Base-by-base conservation (phyloP, 2,113 vertebrate genomes). In the Tenrec ecaudatus region DNA sequence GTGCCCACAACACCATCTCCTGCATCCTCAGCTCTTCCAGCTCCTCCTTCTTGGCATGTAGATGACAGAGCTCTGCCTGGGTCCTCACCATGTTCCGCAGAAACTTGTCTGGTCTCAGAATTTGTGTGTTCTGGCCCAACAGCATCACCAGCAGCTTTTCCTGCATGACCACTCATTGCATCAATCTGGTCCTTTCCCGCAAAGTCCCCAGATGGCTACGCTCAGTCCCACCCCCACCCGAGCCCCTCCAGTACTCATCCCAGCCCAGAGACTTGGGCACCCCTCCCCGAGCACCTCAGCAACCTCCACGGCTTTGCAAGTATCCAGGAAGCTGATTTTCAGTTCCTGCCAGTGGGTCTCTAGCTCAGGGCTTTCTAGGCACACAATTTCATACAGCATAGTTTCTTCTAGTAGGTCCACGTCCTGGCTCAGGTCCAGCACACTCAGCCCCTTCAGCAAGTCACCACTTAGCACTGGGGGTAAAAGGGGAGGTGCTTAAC, bases 341-440 rank as follows among this genome's bases (percentile, higher is more conserved):
- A 98, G 31, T 27, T 90, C 97, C 58, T 85, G 75, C 95, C 95
- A 97, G 68, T 95, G 97, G 82, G 36, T 96, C 96, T 98, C 96
- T 40, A 98, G 88, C 17, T 97, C 96, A 6, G 95, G 95, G 60
- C 96, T 81, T 66, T 98, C 97, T 1, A 94, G 77, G 29, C 94
- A 95, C 95, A 98, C 78, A 64, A 99, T 96, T 96, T 98, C 98
- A 22, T 97, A 96, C 94, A 99, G 96, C 95, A 99, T 96, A 89
- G 98, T 95, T 85, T 98, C 97, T 95, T 98, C 97, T 68, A 99
- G 95, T 68, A 98, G 97, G 20, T 97, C 95, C 40, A 90, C 88
- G 95, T 98, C 98, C 80, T 98, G 95, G 77, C 98, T 97, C 93
- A 99, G 96, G 96, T 99, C 98, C 73, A 99, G 95, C 29, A 99